A percentile compares a stretch with the other conserved stretches of the same genome.
These are phyloP conservation scores for Gastrophysa polygoni DNA, from an alignment of 2,888 invertebrate genomes.

Conservation along the genomic window DNA sequence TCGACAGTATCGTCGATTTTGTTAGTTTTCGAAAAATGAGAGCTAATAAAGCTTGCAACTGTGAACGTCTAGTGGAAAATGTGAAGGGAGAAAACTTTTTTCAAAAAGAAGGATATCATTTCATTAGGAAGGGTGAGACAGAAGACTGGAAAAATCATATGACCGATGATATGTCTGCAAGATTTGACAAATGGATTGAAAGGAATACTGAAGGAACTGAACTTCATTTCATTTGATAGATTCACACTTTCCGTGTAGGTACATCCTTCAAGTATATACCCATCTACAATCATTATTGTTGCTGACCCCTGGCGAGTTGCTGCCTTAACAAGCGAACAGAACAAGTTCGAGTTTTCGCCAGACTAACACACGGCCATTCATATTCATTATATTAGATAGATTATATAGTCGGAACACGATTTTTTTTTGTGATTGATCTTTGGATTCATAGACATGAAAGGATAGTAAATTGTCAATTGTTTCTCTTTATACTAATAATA, in stretches of 20 bases:
- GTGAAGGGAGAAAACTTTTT: constrained; percentile 47
- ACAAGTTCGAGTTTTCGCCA: too few species aligned
- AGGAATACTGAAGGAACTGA: constrained; percentile 68
- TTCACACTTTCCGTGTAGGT: neutral
- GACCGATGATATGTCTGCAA: constrained; percentile 71
- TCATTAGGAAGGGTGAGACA: constrained; percentile 61
- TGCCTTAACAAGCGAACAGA: too few species aligned
- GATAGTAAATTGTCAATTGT: too few species aligned
- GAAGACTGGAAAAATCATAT: constrained; percentile 64
- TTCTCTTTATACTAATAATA: too few species aligned
- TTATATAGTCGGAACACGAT: too few species aligned
- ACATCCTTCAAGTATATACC: too few species aligned
- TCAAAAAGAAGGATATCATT: constrained; percentile 46
- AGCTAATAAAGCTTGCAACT: constrained; percentile 65
- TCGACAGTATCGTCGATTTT: constrained; percentile 57
- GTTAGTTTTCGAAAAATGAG: constrained; percentile 61
- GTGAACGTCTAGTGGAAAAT: constrained; percentile 53
- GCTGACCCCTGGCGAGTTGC: too few species aligned
- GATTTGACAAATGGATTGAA: constrained; percentile 77
- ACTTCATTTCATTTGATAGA: constrained; percentile 24
- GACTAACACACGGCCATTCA: too few species aligned
- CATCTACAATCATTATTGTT: too few species aligned
- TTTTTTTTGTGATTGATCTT: too few species aligned
- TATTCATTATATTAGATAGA: too few species aligned
- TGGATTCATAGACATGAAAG: too few species aligned